Conservation (phyloP, 2,888 invertebrate species). For the Catocala nupta region DNA sequence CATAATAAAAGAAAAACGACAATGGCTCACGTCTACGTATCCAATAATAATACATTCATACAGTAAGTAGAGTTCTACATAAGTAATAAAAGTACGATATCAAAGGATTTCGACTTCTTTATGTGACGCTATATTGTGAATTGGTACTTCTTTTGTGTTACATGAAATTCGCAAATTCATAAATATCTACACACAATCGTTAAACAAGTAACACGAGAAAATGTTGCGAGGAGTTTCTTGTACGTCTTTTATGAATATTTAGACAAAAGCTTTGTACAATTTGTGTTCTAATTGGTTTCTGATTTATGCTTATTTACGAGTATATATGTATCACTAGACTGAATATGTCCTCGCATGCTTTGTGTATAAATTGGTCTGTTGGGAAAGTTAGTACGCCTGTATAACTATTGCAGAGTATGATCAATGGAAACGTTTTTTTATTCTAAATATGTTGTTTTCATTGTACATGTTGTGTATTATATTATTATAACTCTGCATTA, state of each 20-base stretch:
- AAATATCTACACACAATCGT: constrained; percentile 54
- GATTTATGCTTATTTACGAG: background rate
- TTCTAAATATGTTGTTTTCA: no score
- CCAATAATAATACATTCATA: constrained; percentile 43
- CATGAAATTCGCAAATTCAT: constrained; percentile 53
- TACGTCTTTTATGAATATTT: constrained; percentile 38
- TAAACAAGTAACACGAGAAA: constrained; percentile 44
- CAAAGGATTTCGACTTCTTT: constrained; percentile 68
- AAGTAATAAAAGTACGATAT: constrained; percentile 60
- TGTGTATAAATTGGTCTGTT: no score
- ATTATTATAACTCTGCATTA: no score
- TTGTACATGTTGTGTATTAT: no score
- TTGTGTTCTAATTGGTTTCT: constrained; percentile 23
- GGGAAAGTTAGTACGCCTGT: no score
- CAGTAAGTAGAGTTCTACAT: constrained; percentile 41
- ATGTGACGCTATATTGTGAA: constrained; percentile 53
- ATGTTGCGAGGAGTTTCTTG: constrained; percentile 29
- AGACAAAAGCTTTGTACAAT: constrained; percentile 35
- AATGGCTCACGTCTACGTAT: constrained; percentile 36
- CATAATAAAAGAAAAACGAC: constrained; percentile 34
- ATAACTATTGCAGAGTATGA: no score
- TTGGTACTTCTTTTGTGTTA: constrained; percentile 61
- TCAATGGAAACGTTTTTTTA: no score
- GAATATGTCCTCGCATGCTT: no score
- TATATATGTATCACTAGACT: no score